Evolutionary conservation across 2,888 invertebrate genomes (phyloP), one percentile per base, ranked within the genome.

Genomic region (Heteromurus nitidus): DNA sequence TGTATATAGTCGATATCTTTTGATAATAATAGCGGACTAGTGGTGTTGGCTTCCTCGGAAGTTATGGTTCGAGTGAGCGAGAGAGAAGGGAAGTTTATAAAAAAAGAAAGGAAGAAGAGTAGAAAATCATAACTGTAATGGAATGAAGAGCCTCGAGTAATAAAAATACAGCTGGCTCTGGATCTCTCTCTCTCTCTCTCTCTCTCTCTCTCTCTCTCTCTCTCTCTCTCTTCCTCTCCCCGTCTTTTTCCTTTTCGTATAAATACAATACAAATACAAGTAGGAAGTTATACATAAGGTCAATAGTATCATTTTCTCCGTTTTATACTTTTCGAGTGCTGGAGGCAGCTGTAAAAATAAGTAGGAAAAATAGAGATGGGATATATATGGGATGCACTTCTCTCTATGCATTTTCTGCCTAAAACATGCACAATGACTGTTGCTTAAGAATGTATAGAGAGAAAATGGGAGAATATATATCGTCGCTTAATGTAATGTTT

Each of bases 291-390:
- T n/a, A n/a, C n/a, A n/a, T n/a, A n/a, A n/a, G n/a, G n/a, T n/a
- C n/a, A n/a, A n/a, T n/a, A n/a, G n/a, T n/a, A n/a, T n/a, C n/a
- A n/a, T n/a, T n/a, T n/a, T n/a, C n/a, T n/a, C n/a, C n/a, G n/a
- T n/a, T n/a, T n/a, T n/a, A 36, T 36, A 24, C 24, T 55, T 55
- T 5, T 3, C 24, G 24, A 67, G 22, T 62, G 68, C 76, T 70
- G 11, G 22, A 26, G 77, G 77, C 70, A 77, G 77, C 77, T 77
- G 77, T 77, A 77, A 77, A 77, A 77, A 77, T 77, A 77, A 50
- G 55, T 22, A 16, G 55, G 24, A 24, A 20, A 24, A 11, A 55
- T 50, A 50, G 50, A 18, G n/a, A 50, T 36, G 36, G 13, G 13
- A 36, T 36, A 9, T 7, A 13, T 7, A 9, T 36, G 9, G n/a